Evolutionary conservation across 2,113 vertebrate species (phyloP).

Genomic region (Myanophis thanlyinensis): DNA sequence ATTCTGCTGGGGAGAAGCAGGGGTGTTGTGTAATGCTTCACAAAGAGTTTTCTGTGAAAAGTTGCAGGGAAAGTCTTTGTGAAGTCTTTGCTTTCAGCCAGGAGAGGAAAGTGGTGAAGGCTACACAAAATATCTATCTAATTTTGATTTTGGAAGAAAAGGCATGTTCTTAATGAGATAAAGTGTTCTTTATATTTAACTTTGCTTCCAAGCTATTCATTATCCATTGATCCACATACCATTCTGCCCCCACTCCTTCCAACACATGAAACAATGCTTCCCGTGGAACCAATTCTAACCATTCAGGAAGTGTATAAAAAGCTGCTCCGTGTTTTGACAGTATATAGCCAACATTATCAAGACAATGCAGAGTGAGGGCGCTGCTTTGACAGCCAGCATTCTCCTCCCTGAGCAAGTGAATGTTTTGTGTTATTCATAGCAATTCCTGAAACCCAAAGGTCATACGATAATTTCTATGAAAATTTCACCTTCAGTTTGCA

Average conservation of each 20-base stretch:
- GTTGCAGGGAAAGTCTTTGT: background rate
- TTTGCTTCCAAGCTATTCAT: background rate
- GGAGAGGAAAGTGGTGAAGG: background rate
- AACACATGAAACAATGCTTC: background rate
- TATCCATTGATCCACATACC: background rate
- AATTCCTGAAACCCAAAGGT: background rate
- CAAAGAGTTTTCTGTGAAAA: background rate
- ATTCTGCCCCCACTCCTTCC: background rate
- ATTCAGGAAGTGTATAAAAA: background rate
- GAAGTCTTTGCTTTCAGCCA: background rate
- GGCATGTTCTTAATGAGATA: background rate
- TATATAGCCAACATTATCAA: background rate
- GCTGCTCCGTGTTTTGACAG: background rate
- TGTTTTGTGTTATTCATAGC: background rate
- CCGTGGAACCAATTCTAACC: background rate
- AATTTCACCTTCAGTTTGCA: background rate
- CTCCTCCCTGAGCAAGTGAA: background rate
- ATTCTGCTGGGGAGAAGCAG: background rate
- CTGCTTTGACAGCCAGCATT: background rate
- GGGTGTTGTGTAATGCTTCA: background rate
- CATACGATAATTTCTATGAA: background rate
- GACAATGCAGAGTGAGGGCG: background rate
- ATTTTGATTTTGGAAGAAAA: background rate
- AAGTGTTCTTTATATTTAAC: background rate
- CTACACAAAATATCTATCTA: background rate